These are phyloP conservation scores for Abscondita cerata DNA, from an alignment of 2,888 invertebrate genomes.

Conservation along the genomic window DNA sequence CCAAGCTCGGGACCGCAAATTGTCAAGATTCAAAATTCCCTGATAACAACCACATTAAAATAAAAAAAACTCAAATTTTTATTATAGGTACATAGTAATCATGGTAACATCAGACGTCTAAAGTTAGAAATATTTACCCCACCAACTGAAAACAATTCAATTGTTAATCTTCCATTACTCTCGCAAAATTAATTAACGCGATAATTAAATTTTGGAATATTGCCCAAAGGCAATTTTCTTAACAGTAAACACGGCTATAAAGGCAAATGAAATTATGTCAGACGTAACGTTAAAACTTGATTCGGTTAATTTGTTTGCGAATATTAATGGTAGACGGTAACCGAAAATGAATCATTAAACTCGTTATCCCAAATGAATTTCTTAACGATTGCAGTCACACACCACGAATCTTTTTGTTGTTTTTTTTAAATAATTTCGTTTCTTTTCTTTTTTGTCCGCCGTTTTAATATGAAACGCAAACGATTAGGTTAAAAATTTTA, in stretches of 20 bases:
- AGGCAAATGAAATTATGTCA: conserved; percentile 13
- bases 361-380: conserved; percentile 36
- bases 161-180: too few species aligned
- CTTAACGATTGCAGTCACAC: conserved; percentile 32
- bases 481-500: background rate
- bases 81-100: too few species aligned
- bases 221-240: conserved; percentile 61
- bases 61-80: too few species aligned
- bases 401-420: background rate
- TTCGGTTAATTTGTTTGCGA: conserved; percentile 26
- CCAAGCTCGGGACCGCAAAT: too few species aligned
- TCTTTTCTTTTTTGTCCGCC: background rate
- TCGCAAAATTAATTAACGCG: too few species aligned
- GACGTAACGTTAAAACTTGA: conserved; percentile 12
- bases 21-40: too few species aligned
- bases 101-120: too few species aligned
- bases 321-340: conserved; percentile 23
- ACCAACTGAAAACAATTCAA: too few species aligned
- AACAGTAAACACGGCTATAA: conserved; percentile 9
- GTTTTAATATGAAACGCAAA: background rate
- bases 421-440: conserved; percentile 1
- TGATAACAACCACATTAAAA: too few species aligned
- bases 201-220: too few species aligned
- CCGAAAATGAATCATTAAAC: conserved; percentile 37
- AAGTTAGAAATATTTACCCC: too few species aligned